These are phyloP conservation scores for Maniola jurtina DNA, from an alignment of 1,140 invertebrate species.

Conservation along the genomic window DNA sequence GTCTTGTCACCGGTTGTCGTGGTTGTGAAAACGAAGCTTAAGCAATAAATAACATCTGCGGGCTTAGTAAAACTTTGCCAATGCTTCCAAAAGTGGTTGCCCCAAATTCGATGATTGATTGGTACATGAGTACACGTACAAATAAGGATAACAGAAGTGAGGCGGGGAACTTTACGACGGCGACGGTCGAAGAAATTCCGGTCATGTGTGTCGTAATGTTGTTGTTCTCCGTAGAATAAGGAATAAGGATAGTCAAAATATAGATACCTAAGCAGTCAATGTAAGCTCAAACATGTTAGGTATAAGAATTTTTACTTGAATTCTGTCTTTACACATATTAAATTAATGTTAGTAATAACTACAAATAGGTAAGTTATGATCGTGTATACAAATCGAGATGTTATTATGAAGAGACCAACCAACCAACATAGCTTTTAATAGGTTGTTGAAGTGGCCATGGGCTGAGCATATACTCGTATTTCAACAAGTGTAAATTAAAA, in stretches of 20 bases:
- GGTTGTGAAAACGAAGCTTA: slow-evolving; percentile 17
- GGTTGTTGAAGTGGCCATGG: no score
- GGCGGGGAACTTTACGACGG: slow-evolving; percentile 8
- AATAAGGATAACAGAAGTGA: slow-evolving; percentile 19
- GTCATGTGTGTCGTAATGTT: neutral
- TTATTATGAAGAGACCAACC: no score
- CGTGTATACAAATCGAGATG: no score
- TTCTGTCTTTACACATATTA: no score
- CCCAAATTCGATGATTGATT: slow-evolving; percentile 32
- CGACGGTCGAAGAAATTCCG: slow-evolving; percentile 9
- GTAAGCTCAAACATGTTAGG: no score
- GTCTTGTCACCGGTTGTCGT: neutral
- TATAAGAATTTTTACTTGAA: no score
- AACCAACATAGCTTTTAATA: no score
- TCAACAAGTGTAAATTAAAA: no score
- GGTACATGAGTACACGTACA: slow-evolving; percentile 20
- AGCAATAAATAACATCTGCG: slow-evolving; percentile 54
- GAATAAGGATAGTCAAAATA: neutral
- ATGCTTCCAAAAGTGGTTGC: slow-evolving; percentile 24
- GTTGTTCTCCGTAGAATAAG: neutral
- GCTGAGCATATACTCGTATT: no score
- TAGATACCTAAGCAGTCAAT: no score
- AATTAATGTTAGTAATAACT: no score
- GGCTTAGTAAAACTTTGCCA: slow-evolving; percentile 28
- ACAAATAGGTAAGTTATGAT: no score